These are phyloP conservation scores for Tanypteryx hageni DNA, from an alignment of 2,888 invertebrate species.

Conservation along the genomic window DNA sequence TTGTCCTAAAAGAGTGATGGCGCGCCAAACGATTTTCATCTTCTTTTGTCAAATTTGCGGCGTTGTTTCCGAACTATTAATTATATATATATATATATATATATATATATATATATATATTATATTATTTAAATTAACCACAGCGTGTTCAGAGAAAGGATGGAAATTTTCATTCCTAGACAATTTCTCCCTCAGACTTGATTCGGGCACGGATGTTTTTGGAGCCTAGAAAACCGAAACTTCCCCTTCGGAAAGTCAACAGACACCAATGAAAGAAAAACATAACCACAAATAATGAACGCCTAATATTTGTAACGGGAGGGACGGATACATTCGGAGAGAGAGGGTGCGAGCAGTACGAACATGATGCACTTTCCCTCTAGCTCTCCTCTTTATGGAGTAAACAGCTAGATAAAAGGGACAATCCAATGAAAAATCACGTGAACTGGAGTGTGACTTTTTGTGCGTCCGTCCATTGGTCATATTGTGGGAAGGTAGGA, in stretches of 20 bases:
- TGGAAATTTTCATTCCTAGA: no score
- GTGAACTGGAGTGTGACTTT: constrained; percentile 16
- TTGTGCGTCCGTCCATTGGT: neutral
- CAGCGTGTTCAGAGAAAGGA: no score
- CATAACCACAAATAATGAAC: neutral
- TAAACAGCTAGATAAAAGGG: constrained; percentile 8
- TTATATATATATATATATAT: no score
- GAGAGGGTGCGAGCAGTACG: neutral
- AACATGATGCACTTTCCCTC: neutral
- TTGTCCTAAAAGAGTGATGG: no score
- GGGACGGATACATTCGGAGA: neutral
- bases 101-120: no score
- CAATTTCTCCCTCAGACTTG: no score
- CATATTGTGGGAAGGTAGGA: neutral
- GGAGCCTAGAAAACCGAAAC: neutral
- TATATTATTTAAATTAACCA: no score
- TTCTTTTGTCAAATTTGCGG: no score
- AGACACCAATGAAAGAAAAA: neutral
- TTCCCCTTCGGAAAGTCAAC: neutral
- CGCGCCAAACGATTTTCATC: no score
- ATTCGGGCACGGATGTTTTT: no score
- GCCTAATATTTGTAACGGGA: neutral
- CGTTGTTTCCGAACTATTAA: no score
- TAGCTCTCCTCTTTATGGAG: neutral
- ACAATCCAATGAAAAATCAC: constrained; percentile 9